Evolutionary conservation across 1,140 invertebrate genomes (phyloP).

Genomic region (Scylla paramamosain): DNA sequence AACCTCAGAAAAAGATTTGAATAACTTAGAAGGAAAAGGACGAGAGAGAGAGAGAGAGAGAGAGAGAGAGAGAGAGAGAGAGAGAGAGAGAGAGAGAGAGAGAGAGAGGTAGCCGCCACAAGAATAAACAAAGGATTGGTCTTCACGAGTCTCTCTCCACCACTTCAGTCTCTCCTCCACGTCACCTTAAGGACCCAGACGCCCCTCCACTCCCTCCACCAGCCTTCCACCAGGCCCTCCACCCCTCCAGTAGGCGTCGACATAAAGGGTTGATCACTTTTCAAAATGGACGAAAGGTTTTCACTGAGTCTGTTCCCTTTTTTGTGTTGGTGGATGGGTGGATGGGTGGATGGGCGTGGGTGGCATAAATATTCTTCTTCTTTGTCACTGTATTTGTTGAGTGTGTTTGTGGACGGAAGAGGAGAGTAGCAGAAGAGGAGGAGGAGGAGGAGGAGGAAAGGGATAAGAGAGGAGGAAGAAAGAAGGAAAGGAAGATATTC

Average conservation of each 20-base stretch:
- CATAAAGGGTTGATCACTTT: too few relatives aligned
- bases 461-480: not conserved
- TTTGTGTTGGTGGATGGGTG: too few relatives aligned
- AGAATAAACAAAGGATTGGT: not conserved
- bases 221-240: too few relatives aligned
- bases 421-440: not conserved
- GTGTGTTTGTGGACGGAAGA: constrained; percentile 10
- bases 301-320: too few relatives aligned
- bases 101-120: not conserved
- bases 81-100: not conserved
- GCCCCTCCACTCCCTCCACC: too few relatives aligned
- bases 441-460: not conserved
- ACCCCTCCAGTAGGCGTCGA: too few relatives aligned
- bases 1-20: not conserved
- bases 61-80: not conserved
- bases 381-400: not conserved
- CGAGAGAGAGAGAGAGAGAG: too few relatives aligned
- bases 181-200: too few relatives aligned
- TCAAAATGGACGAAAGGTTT: too few relatives aligned
- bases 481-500: not conserved
- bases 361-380: too few relatives aligned
- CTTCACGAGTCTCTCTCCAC: not conserved
- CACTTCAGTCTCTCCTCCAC: too few relatives aligned
- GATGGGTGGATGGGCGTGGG: too few relatives aligned
- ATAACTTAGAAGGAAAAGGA: not conserved